Evolutionary conservation across 2,113 vertebrate genomes (phyloP).

Genomic region (Rattus rattus): DNA sequence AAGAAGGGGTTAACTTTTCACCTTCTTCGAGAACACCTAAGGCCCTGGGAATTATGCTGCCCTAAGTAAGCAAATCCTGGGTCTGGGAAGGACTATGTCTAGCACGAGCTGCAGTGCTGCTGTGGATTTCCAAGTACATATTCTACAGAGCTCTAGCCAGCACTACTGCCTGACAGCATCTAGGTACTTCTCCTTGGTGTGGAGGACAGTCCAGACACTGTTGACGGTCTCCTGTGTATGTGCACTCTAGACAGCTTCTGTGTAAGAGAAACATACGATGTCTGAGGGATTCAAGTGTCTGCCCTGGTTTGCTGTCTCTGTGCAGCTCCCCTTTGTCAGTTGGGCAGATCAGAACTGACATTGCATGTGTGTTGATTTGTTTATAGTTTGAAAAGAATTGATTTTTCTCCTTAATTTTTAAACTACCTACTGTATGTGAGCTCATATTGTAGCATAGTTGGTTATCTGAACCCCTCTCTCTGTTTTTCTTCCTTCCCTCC

Average conservation of each 20-base stretch:
- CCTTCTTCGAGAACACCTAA: background rate
- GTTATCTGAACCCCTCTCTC: background rate
- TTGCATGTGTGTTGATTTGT: conserved; percentile 45
- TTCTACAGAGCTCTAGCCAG: conserved; percentile 71
- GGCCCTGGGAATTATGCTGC: background rate
- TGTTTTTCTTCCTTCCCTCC: background rate
- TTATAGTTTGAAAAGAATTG: conserved; percentile 80
- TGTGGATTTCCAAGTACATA: conserved; percentile 2
- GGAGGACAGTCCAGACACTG: background rate
- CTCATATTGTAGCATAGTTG: background rate
- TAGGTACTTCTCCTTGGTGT: background rate
- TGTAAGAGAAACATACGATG: background rate
- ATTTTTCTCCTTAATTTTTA: conserved; percentile 74
- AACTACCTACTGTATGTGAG: conserved; percentile 47
- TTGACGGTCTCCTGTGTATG: background rate
- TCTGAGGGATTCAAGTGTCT: background rate
- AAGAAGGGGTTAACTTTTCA: background rate
- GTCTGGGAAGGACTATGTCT: background rate
- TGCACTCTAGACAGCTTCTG: background rate
- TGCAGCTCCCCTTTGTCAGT: background rate
- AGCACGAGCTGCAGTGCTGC: background rate
- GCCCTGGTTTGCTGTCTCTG: background rate
- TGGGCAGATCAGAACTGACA: background rate
- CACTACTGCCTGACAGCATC: background rate
- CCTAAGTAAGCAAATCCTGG: background rate